Base-by-base conservation (phyloP, 2,113 vertebrate genomes). In the Zapus hudsonius region DNA sequence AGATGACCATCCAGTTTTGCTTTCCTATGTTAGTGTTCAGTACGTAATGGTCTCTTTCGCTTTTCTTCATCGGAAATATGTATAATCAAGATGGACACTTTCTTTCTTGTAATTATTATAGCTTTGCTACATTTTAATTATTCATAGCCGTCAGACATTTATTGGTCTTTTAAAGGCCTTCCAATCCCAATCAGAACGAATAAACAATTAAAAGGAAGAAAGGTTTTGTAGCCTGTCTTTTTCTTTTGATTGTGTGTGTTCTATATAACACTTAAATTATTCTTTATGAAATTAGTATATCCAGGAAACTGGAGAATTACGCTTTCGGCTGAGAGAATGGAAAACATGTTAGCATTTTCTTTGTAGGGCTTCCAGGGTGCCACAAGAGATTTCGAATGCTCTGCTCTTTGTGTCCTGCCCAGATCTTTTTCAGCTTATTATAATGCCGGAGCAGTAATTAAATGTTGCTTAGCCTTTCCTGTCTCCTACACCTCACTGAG, bases 51-150 rank as follows among this genome's bases (percentile, higher is more conserved):
- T 94, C 89, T 87, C 69, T 94, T 75, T 90, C 57, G 64, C 91
- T 52, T 64, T 96, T 94, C 52, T 15, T 96, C 88, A 92, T 66
- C 84, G 89, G 90, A 96, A 89, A 92, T 92, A 47, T 95, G 69
- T 94, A 16, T 93, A 97, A 96, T 97, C 85, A 93, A 84, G 82
- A 96, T 40, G 75, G 97, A 96, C 95, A 84, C 97, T 97, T 97
- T 93, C 87, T 97, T 91, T 96, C 87, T 90, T 93, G 73, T 87
- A 96, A 90, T 96, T 96, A 82, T 92, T 95, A 82, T 67, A 96
- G 83, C 84, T 67, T 0, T 94, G 59, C 88, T 96, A 73, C 79
- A 94, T 97, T 97, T 98, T 89, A 96, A 97, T 97, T 97, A 96
- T 97, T 98, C 91, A 81, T 95, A 96, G 92, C 92, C 29, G 33